Evolutionary conservation across 2,113 vertebrate genomes (phyloP).

Genomic region (Patagioenas fasciata): DNA sequence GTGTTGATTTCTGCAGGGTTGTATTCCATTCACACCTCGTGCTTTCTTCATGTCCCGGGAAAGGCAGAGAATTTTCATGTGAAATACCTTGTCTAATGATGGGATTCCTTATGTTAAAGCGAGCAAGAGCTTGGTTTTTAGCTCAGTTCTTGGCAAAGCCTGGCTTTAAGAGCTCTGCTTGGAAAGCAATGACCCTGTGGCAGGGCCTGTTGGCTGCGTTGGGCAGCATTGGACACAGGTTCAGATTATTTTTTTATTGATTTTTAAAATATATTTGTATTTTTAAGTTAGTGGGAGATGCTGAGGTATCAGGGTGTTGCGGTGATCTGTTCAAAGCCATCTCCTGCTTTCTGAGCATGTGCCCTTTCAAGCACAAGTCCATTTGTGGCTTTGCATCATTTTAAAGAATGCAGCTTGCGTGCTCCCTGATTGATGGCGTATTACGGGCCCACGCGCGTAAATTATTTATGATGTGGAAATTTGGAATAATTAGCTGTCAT

Average conservation of each 20-base stretch:
- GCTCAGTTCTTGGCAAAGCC: background rate
- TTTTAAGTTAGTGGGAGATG: background rate
- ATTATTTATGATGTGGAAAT: slow-evolving; percentile 72
- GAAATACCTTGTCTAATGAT: background rate
- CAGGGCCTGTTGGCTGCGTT: background rate
- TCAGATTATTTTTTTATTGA: background rate
- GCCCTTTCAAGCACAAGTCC: background rate
- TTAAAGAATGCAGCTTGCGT: background rate
- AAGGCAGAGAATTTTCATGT: background rate
- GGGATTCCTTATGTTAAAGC: background rate
- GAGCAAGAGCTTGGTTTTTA: background rate
- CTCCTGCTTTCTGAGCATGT: background rate
- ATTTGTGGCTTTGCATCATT: background rate
- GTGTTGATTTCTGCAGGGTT: background rate
- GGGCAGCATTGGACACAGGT: background rate
- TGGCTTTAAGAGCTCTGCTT: background rate
- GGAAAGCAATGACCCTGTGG: background rate
- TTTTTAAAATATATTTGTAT: background rate
- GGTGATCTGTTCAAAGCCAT: background rate
- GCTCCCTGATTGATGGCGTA: slow-evolving; percentile 40
- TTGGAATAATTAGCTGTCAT: slow-evolving; percentile 83
- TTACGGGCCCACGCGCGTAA: background rate
- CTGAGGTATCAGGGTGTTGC: background rate
- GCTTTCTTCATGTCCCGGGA: background rate
- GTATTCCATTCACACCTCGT: background rate